phyloP scores from a whole-genome alignment of 2,113 vertebrate genomes.

The Leucopsar rothschildi region DNA sequence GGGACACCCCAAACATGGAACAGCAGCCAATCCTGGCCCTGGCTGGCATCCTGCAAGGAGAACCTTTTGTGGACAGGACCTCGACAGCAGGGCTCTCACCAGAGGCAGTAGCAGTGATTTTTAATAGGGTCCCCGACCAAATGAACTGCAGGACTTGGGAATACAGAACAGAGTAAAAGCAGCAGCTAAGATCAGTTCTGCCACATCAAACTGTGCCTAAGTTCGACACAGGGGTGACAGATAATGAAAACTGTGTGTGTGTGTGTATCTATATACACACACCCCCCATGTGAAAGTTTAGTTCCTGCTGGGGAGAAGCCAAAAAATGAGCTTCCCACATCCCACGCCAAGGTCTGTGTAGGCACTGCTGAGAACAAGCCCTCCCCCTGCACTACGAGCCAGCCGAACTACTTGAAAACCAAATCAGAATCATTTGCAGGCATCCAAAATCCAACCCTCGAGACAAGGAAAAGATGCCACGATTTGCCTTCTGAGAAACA shows the following conservation, averaged over 20 bases:
- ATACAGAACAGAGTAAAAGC: not conserved
- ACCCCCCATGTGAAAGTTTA: not conserved
- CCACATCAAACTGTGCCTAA: not conserved
- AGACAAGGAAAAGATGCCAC: not conserved
- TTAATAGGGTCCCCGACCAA: not conserved
- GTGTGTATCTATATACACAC: not conserved
- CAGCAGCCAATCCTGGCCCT: rapidly evolving
- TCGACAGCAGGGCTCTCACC: not conserved
- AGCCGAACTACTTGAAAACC: not conserved
- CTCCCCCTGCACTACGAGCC: not conserved
- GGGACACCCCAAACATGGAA: rapidly evolving
- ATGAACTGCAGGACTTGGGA: not conserved
- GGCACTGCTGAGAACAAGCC: not conserved
- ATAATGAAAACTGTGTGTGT: not conserved
- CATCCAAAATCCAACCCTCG: not conserved
- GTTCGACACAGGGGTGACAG: not conserved
- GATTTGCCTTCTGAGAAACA: not conserved
- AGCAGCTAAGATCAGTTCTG: not conserved
- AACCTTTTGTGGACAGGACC: not conserved
- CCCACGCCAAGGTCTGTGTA: not conserved
- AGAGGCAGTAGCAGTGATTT: not conserved
- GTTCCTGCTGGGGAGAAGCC: not conserved
- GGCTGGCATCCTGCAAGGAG: not conserved
- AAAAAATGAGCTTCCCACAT: not conserved
- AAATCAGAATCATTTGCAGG: not conserved